phyloP scores from a whole-genome alignment of 2,888 invertebrate genomes.

The Orchesella flavescens region DNA sequence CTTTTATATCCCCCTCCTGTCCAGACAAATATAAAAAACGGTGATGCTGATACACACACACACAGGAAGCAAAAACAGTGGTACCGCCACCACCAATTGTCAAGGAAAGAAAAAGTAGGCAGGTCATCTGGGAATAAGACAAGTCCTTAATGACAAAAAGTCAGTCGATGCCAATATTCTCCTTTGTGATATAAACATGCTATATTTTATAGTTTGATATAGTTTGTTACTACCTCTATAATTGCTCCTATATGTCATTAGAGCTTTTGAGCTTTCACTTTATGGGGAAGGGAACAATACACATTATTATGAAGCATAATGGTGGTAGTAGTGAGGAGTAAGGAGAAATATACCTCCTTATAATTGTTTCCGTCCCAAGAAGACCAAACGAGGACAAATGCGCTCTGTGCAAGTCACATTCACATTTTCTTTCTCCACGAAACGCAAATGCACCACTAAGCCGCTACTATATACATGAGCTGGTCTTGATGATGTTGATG shows the following conservation, averaged over 20 bases:
- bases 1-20: neutral
- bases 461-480: neutral
- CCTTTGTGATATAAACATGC: no score
- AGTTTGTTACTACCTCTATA: neutral
- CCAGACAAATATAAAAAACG: neutral
- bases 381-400: neutral
- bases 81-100: no score
- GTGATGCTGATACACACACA: no score
- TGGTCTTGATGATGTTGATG: constrained; percentile 8
- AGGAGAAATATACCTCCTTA: constrained; percentile 31
- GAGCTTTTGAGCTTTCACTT: neutral
- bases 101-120: neutral
- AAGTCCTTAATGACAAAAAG: constrained; percentile 42
- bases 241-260: constrained; percentile 21
- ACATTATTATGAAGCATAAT: constrained; percentile 31
- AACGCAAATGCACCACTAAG: neutral
- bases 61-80: no score
- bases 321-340: neutral
- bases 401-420: constrained; percentile 1
- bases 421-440: neutral
- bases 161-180: constrained; percentile 37
- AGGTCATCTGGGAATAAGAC: constrained; percentile 37
- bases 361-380: constrained; percentile 30
- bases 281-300: constrained; percentile 21
- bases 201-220: no score